phyloP scores from a whole-genome alignment of 1,140 invertebrate species.

The Hypothenemus hampei region DNA sequence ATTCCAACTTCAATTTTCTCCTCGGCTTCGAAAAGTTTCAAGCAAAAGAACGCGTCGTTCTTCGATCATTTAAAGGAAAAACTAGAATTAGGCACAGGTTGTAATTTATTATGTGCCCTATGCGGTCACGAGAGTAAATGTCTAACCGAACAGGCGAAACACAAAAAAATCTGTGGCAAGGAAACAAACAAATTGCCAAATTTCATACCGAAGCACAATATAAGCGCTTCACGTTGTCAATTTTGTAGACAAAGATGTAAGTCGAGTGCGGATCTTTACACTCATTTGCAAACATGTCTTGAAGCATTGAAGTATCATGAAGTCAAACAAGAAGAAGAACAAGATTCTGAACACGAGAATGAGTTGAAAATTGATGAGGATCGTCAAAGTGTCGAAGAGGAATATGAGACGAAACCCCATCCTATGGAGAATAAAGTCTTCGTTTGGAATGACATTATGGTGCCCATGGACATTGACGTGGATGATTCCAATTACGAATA shows the following conservation, averaged over 20 bases:
- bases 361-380: constrained; percentile 41
- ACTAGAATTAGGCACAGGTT: constrained; percentile 53
- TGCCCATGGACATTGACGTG: constrained; percentile 43
- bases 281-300: constrained; percentile 66
- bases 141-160: constrained; percentile 71
- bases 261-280: constrained; percentile 67
- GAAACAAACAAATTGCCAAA: constrained; percentile 40
- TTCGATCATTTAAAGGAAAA: constrained; percentile 77
- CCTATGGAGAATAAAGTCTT: constrained; percentile 72
- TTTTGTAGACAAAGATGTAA: constrained; percentile 80
- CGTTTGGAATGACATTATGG: constrained; percentile 62
- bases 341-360: constrained; percentile 38
- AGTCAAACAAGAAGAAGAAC: constrained; percentile 21
- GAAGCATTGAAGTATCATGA: constrained; percentile 46
- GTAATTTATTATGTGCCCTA: constrained; percentile 60
- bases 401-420: constrained; percentile 50
- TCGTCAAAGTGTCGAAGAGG: constrained; percentile 37
- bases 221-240: constrained; percentile 75
- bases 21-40: constrained; percentile 46
- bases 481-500: constrained; percentile 46
- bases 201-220: constrained; percentile 45
- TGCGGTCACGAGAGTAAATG: constrained; percentile 79
- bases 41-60: constrained; percentile 71
- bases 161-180: constrained; percentile 64
- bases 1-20: constrained; percentile 35